A percentile compares a stretch with the other conserved stretches of the same genome.
These are phyloP conservation scores for Pollenia angustigena DNA, from an alignment of 2,888 invertebrate genomes.

Conservation along the genomic window DNA sequence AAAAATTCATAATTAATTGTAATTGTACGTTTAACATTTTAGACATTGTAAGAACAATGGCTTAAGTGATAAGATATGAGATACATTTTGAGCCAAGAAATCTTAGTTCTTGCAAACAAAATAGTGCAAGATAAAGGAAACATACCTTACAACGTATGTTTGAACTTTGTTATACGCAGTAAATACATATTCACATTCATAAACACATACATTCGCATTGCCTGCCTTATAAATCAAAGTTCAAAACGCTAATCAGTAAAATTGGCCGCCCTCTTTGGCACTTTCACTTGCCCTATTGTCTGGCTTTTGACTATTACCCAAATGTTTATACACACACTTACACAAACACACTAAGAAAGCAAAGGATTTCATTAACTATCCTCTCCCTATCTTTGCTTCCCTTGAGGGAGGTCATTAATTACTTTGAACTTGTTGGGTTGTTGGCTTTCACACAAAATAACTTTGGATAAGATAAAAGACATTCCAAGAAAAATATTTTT, in stretches of 20 bases:
- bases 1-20: conserved; percentile 75
- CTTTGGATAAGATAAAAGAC: conserved; percentile 57
- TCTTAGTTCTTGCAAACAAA: background rate
- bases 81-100: conserved; percentile 9
- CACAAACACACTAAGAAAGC: background rate
- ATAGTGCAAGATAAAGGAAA: background rate
- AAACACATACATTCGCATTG: background rate
- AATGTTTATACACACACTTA: background rate
- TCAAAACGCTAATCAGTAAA: conserved; percentile 75
- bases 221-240: conserved; percentile 75
- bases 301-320: conserved; percentile 26
- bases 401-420: conserved; percentile 81
- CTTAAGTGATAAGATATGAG: conserved; percentile 60
- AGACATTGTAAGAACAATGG: conserved; percentile 64
- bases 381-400: conserved; percentile 36
- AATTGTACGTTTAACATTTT: conserved; percentile 60
- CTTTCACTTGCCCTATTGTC: conserved; percentile 36
- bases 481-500: conserved; percentile 28
- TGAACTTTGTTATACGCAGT: conserved; percentile 1
- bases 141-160: conserved; percentile 42
- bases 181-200: background rate
- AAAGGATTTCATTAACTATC: conserved; percentile 81
- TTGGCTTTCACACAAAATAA: conserved; percentile 56
- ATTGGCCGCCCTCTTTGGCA: conserved; percentile 62
- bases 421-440: conserved; percentile 79